Evolutionary conservation across 2,888 invertebrate genomes (phyloP).

Genomic region (Malachius bipustulatus): DNA sequence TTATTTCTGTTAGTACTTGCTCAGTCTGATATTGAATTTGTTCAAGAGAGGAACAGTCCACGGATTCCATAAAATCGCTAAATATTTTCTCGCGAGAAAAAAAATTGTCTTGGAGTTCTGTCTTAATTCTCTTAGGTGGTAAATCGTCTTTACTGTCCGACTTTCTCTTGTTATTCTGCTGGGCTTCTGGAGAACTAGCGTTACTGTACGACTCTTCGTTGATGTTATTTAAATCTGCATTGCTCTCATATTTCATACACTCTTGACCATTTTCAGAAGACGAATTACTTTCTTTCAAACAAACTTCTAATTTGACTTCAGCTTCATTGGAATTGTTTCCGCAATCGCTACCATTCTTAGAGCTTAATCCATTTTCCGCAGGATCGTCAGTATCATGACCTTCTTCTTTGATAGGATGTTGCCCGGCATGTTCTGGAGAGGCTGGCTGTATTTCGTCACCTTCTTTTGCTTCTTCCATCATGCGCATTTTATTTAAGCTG

Average conservation of each 20-base stretch:
- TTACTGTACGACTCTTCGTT: conserved; percentile 15
- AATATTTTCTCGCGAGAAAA: conserved; percentile 46
- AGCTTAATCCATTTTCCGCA: conserved; percentile 12
- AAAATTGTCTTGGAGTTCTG: conserved; percentile 32
- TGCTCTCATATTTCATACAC: conserved; percentile 12
- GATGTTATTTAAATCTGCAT: conserved; percentile 14
- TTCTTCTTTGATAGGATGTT: conserved; percentile 24
- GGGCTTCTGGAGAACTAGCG: conserved; percentile 13
- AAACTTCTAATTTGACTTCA: conserved; percentile 7
- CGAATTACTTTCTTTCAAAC: neutral
- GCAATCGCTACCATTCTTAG: conserved; percentile 14
- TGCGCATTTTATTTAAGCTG: conserved; percentile 50
- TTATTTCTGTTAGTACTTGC: conserved; percentile 52
- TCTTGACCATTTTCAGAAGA: neutral
- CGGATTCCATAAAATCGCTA: conserved; percentile 50
- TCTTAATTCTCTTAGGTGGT: conserved; percentile 29
- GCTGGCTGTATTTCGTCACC: conserved; percentile 35
- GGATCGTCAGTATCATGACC: conserved; percentile 9
- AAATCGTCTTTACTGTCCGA: conserved; percentile 24
- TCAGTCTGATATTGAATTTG: conserved; percentile 53
- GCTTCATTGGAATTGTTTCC: conserved; percentile 15
- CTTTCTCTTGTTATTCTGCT: conserved; percentile 20
- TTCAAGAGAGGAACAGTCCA: conserved; percentile 48
- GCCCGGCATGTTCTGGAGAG: conserved; percentile 36
- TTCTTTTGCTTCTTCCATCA: conserved; percentile 43